phyloP scores from a whole-genome alignment of 2,888 invertebrate species.

The Sceliomorpha sp. region DNA sequence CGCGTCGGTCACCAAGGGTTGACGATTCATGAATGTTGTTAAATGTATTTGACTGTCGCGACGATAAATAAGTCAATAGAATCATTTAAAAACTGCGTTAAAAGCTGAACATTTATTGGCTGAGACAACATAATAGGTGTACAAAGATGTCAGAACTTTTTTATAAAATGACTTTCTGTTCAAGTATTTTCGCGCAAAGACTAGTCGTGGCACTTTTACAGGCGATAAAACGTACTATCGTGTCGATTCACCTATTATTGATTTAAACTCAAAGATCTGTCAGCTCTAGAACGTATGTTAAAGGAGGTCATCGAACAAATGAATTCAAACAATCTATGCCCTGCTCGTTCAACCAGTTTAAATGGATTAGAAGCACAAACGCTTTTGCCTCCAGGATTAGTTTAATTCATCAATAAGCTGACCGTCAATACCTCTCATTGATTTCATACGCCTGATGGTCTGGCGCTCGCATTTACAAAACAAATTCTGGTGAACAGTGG shows the following conservation, averaged over 20 bases:
- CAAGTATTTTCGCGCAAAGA: constrained; percentile 33
- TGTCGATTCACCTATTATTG: constrained; percentile 32
- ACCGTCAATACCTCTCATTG: constrained; percentile 26
- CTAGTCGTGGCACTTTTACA: constrained; percentile 26
- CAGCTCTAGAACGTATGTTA: constrained; percentile 9
- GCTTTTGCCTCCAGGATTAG: constrained; percentile 35
- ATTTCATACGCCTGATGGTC: constrained; percentile 7
- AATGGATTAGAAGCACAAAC: constrained; percentile 35
- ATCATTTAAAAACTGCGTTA: too few species aligned
- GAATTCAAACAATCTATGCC: constrained; percentile 25
- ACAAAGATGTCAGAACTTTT: too few species aligned
- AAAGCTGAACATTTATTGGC: too few species aligned
- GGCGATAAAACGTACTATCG: constrained; percentile 23
- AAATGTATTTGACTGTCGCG: too few species aligned
- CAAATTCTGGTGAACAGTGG: constrained; percentile 16
- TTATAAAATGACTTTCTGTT: too few species aligned
- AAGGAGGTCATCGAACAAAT: constrained; percentile 33
- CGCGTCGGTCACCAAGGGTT: too few species aligned
- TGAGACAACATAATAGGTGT: too few species aligned
- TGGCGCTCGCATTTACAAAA: constrained; percentile 27
- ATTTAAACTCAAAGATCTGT: constrained; percentile 30
- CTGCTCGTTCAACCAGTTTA: constrained; percentile 20
- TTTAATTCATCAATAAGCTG: constrained; percentile 33
- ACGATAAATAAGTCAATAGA: too few species aligned
- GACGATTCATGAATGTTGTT: too few species aligned